Evolutionary conservation across 2,113 vertebrate species (phyloP).

Genomic region (Tragelaphus imberbis): DNA sequence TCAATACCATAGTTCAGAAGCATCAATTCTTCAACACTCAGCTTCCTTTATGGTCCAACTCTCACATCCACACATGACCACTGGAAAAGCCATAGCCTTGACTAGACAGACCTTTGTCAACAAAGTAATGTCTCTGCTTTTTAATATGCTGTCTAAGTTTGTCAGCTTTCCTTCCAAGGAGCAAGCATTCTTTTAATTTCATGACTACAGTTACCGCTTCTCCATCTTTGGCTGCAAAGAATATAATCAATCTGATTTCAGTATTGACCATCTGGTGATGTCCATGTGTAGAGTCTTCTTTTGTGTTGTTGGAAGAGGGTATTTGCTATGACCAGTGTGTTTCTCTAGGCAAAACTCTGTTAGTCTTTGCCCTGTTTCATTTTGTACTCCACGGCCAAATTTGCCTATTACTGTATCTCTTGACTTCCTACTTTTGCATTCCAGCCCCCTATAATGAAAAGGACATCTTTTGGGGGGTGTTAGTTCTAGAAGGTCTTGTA

Average conservation of each 20-base stretch:
- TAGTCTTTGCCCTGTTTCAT: background rate
- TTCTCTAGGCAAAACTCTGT: background rate
- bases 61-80: background rate
- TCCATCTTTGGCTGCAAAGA: background rate
- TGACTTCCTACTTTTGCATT: background rate
- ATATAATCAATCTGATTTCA: background rate
- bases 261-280: background rate
- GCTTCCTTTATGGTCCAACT: background rate
- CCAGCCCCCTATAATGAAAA: too few relatives aligned
- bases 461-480: too few relatives aligned
- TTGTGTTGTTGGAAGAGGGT: background rate
- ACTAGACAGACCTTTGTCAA: accelerated
- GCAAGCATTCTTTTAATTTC: background rate
- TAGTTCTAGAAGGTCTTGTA: too few relatives aligned
- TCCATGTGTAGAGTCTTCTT: background rate
- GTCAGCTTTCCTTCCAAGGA: background rate
- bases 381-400: background rate
- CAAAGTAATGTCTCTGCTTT: background rate
- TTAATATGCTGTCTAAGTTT: background rate
- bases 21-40: background rate
- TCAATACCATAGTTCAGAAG: background rate
- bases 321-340: background rate
- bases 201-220: background rate
- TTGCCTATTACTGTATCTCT: background rate
- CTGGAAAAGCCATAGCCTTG: background rate